A percentile compares a stretch with the other conserved stretches of the same genome.
Conservation (phyloP, 2,888 invertebrate species). For the Epistrophe grossulariae region DNA sequence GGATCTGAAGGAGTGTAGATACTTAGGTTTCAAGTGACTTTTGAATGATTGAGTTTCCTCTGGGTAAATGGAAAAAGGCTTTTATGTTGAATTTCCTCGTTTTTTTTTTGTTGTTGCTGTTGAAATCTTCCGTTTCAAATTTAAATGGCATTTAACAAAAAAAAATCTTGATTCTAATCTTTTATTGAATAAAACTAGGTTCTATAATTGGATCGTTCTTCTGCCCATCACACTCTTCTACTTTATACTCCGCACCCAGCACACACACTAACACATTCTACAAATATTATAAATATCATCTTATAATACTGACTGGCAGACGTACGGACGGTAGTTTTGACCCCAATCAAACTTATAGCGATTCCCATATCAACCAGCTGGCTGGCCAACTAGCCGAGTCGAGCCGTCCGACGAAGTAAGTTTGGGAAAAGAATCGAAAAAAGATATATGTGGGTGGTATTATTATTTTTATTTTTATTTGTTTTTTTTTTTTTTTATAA, state of each 20-base stretch:
- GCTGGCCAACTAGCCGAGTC: not conserved
- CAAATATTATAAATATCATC: slow-evolving; percentile 1
- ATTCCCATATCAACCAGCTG: not conserved
- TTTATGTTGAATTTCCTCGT: slow-evolving; percentile 52
- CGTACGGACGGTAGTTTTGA: slow-evolving; percentile 36
- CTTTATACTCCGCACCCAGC: not conserved
- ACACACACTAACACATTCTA: not conserved
- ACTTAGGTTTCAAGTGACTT: slow-evolving; percentile 57
- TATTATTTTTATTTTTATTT: not conserved
- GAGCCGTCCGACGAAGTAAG: not conserved
- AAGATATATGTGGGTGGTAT: not conserved
- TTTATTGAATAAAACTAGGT: slow-evolving; percentile 53
- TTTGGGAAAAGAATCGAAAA: not conserved
- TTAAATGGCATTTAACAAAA: slow-evolving; percentile 53
- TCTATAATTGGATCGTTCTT: slow-evolving; percentile 55
- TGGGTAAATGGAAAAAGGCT: slow-evolving; percentile 36
- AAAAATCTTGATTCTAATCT: slow-evolving; percentile 17
- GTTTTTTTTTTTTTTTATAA: no score
- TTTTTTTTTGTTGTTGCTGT: slow-evolving; percentile 9
- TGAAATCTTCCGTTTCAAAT: slow-evolving; percentile 60
- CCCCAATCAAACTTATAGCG: slow-evolving; percentile 59
- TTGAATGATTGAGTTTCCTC: slow-evolving; percentile 66
- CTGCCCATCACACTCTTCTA: not conserved
- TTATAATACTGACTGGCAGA: slow-evolving; percentile 12
- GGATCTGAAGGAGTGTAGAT: slow-evolving; percentile 22